Percentiles rank a stretch among this genome's conserved stretches.
Evolutionary conservation across 2,888 invertebrate species (phyloP).

Genomic region (Clepsis dumicolana): DNA sequence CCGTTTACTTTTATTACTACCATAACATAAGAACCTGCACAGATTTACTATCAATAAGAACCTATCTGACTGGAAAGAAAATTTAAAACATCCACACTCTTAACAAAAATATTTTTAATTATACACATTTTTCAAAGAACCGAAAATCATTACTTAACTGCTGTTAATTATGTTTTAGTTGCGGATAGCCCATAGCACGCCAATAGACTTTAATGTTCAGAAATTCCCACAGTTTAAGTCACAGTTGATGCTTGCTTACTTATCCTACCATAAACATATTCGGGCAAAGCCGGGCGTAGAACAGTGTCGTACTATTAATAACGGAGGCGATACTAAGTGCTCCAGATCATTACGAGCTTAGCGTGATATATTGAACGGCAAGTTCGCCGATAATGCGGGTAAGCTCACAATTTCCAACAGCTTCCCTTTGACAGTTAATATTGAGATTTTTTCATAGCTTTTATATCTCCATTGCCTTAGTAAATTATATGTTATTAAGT

Average conservation of each 20-base stretch:
- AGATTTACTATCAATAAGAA: too few relatives aligned
- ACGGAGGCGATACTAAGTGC: constrained; percentile 63
- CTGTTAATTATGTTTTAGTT: too few relatives aligned
- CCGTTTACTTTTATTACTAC: too few relatives aligned
- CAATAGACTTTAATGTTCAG: too few relatives aligned
- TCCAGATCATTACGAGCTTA: constrained; percentile 66
- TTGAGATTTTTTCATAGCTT: background rate
- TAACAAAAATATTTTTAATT: too few relatives aligned
- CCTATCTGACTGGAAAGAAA: too few relatives aligned
- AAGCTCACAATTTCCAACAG: constrained; percentile 58
- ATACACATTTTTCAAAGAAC: too few relatives aligned
- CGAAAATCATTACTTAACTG: too few relatives aligned
- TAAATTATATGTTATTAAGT: background rate
- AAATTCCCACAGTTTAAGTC: background rate
- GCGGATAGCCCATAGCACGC: too few relatives aligned
- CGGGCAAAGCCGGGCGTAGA: constrained; percentile 19
- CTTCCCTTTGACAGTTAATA: constrained; percentile 45
- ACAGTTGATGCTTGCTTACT: background rate
- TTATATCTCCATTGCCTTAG: background rate
- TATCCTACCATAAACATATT: constrained; percentile 9
- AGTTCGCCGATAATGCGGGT: constrained; percentile 63
- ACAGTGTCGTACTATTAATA: constrained; percentile 60
- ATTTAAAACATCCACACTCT: too few relatives aligned
- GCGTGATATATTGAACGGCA: constrained; percentile 67
- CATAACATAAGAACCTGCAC: too few relatives aligned